These are phyloP conservation scores for Hipparchia sbordonii DNA, from an alignment of 2,888 invertebrate genomes.

Conservation along the genomic window DNA sequence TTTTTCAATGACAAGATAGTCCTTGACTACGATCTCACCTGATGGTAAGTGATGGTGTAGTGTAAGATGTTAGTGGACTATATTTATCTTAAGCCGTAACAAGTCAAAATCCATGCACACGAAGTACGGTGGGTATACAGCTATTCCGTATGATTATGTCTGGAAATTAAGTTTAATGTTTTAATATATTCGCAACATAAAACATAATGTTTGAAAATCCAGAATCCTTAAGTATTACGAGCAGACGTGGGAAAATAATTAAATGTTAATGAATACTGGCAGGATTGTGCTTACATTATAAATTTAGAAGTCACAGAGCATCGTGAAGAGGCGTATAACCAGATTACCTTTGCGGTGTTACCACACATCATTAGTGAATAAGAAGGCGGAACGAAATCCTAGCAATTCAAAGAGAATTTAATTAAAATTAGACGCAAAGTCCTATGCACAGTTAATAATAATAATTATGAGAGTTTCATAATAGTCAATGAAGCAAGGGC, in stretches of 20 bases:
- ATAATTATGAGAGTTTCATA: background rate
- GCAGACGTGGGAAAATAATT: slow-evolving; percentile 13
- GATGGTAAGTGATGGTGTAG: too few relatives aligned
- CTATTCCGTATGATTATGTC: background rate
- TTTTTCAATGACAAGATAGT: too few relatives aligned
- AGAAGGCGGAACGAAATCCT: slow-evolving; percentile 6
- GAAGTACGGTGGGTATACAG: background rate
- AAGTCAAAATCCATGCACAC: background rate
- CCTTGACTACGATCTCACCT: too few relatives aligned
- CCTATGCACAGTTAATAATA: background rate
- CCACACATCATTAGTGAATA: slow-evolving; percentile 2
- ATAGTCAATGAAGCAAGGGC: background rate
- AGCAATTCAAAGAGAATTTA: slow-evolving; percentile 1
- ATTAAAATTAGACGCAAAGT: slow-evolving; percentile 8
- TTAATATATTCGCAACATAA: slow-evolving; percentile 5
- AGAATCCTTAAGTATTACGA: slow-evolving; percentile 7
- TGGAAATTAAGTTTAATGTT: slow-evolving; percentile 5
- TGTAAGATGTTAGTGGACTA: too few relatives aligned
- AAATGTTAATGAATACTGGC: slow-evolving; percentile 21
- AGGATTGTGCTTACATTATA: slow-evolving; percentile 16
- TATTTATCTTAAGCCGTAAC: background rate
- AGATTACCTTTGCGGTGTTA: slow-evolving; percentile 15
- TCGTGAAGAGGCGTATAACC: slow-evolving; percentile 8
- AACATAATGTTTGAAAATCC: slow-evolving; percentile 10
- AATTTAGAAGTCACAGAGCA: slow-evolving; percentile 13